phyloP scores from a whole-genome alignment of 2,797 vertebrate genomes.

The Cyprinodon diabolis region DNA sequence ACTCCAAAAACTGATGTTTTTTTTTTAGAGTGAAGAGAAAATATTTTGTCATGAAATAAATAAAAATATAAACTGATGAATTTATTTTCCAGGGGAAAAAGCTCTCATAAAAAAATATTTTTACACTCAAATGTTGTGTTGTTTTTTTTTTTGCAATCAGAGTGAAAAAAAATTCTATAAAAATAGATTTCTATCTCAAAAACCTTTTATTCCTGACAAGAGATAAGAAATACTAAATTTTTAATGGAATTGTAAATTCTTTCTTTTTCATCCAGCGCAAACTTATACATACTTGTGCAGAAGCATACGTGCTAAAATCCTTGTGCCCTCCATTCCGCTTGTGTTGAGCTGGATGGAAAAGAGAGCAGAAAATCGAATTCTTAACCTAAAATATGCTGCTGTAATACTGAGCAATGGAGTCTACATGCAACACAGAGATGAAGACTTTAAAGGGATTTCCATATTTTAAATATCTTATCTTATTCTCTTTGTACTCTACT shows the following conservation, averaged over 20 bases:
- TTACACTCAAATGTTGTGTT: no score
- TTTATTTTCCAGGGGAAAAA: no score
- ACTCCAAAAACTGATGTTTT: no score
- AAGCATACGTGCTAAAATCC: conserved; percentile 17
- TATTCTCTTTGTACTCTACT: conserved; percentile 40
- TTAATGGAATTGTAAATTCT: conserved; percentile 11
- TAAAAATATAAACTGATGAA: no score
- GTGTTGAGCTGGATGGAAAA: conserved; percentile 13
- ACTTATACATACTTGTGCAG: conserved; percentile 7
- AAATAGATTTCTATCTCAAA: no score
- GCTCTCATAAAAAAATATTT: no score
- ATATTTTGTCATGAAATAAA: no score
- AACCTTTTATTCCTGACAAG: conserved; percentile 7
- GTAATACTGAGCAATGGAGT: conserved; percentile 16
- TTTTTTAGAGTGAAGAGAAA: no score
- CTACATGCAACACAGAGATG: conserved; percentile 14
- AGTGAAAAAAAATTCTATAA: no score
- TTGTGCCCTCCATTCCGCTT: conserved; percentile 12
- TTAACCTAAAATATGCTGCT: conserved; percentile 25
- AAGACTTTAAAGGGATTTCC: conserved; percentile 46
- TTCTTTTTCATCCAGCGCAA: background rate
- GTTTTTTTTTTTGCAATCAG: no score
- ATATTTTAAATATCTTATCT: conserved; percentile 46
- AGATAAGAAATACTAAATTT: background rate
- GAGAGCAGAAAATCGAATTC: conserved; percentile 37